Evolutionary conservation across 2,113 vertebrate species (phyloP), one percentile per base, ranked within the genome.

Genomic region (Thamnaconus septentrionalis): DNA sequence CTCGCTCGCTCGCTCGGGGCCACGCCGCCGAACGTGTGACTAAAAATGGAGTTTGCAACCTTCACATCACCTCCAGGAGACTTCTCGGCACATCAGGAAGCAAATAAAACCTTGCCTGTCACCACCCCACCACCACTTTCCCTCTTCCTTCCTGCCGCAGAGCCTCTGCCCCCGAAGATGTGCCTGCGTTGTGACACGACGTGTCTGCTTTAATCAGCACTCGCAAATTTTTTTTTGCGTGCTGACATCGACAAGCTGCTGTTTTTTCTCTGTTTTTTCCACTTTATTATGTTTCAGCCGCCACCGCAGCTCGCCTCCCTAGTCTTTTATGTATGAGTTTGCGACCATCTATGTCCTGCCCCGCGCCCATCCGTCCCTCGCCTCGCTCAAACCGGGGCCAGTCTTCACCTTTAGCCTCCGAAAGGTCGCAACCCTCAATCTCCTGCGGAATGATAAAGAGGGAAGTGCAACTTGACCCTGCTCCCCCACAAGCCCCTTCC

Each of bases 381-480:
- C 18, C 18, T 31, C 18, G 18, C 18, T 31, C 18, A 31, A 31
- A 31, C 18, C 18, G 18, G 61, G 56, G 61, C 69, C 73, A 78
- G 83, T 87, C 85, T 88, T 63, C 73, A 81, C 66, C 73, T 69
- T 80, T 76, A 59, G 18, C 69, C 58, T 83, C 48, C 0, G 52
- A 31, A 31, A 75, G 83, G 86, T 85, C 76, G 52, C 1, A 75
- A 63, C 78, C 75, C 56, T 39, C 10, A 48, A 3, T 47, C 73
- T 78, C 71, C 55, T 40, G 6, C 40, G 69, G 86, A 82, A 86
- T 88, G 75, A 85, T 82, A 83, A 86, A 82, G 71, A 76, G 51
- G 0, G 65, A 79, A 79, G 71, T 49, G 6, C 62, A 62, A 53
- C 60, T 56, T 63, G 69, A 31, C 46, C 53, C 4, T 11, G 59